Percentiles rank a stretch among this genome's conserved stretches.
These are phyloP conservation scores for Drosophila engyochracea DNA, from an alignment of 2,888 invertebrate genomes.

Conservation along the genomic window DNA sequence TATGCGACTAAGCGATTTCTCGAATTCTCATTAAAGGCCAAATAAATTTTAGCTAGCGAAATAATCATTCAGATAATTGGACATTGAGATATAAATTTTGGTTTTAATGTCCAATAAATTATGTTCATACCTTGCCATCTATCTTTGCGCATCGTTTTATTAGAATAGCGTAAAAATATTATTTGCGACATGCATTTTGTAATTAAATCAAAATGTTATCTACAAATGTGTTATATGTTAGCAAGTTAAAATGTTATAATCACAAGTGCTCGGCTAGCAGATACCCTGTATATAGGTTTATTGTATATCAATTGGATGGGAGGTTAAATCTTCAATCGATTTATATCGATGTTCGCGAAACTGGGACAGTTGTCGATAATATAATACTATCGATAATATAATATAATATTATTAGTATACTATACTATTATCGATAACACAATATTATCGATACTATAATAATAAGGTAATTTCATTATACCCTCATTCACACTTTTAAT, in stretches of 20 bases:
- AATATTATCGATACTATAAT: background rate
- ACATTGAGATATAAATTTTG: background rate
- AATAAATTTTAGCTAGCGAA: background rate
- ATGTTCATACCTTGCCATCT: background rate
- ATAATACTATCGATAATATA: background rate
- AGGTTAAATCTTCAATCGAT: background rate
- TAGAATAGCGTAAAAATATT: background rate
- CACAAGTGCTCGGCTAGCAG: background rate
- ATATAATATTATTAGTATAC: too few relatives aligned
- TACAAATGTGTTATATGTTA: background rate
- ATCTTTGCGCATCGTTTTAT: background rate
- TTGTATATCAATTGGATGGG: background rate
- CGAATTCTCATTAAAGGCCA: conserved; percentile 2
- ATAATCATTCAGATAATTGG: background rate
- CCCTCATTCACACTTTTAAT: background rate
- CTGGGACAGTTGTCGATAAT: background rate
- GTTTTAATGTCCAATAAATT: background rate
- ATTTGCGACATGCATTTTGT: background rate
- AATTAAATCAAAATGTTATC: background rate
- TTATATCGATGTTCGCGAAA: background rate
- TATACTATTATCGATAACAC: background rate
- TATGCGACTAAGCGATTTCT: background rate
- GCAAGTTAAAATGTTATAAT: background rate
- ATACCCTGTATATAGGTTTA: background rate
- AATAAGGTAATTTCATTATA: background rate